Percentiles rank a stretch among this genome's conserved stretches.
These are phyloP conservation scores for Erebia epiphron DNA, from an alignment of 2,888 invertebrate genomes.

Conservation along the genomic window DNA sequence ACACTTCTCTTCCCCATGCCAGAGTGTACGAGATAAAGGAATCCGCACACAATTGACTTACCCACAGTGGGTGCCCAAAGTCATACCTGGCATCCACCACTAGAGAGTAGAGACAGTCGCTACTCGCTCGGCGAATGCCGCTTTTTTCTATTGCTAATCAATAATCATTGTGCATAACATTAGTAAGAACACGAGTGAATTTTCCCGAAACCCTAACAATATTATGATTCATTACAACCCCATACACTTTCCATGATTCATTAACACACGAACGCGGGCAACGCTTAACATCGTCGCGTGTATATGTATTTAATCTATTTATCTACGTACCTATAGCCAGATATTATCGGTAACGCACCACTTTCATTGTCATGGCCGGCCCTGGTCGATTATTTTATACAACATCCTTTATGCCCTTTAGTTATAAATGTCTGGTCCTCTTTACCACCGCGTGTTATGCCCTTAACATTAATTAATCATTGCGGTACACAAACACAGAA, in stretches of 20 bases:
- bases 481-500: no score
- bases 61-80: no score
- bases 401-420: not conserved
- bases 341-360: conserved; percentile 32
- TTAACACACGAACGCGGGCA: not conserved
- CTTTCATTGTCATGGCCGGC: conserved; percentile 26
- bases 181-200: not conserved
- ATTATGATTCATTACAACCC: not conserved
- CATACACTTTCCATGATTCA: conserved; percentile 4
- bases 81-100: no score
- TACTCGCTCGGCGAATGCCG: no score
- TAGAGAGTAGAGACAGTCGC: no score
- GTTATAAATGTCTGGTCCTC: not conserved
- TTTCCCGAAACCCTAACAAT: not conserved
- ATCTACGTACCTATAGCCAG: conserved; percentile 23
- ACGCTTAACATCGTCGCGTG: conserved; percentile 27
- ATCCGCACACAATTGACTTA: no score
- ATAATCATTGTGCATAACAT: no score
- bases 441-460: no score
- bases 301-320: conserved; percentile 29
- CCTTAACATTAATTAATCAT: no score
- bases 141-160: not conserved
- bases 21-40: no score
- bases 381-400: not conserved
- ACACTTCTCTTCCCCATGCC: no score